phyloP scores from a whole-genome alignment of 2,888 invertebrate species.

The Drosophila multiciliata region DNA sequence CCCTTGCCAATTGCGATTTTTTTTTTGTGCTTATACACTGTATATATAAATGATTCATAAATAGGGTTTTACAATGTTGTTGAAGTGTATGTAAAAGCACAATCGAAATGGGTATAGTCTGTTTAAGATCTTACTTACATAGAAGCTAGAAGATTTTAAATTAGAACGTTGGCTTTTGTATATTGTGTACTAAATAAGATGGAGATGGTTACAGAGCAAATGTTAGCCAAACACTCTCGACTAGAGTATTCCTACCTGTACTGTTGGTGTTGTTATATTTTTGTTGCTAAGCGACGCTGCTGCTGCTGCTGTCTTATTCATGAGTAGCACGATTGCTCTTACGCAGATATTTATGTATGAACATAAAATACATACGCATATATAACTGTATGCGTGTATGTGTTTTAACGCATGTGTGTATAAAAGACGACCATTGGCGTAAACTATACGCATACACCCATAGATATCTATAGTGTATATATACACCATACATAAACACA shows the following conservation, averaged over 20 bases:
- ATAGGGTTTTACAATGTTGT: not conserved
- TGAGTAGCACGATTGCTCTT: conserved; percentile 40
- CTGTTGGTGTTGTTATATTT: conserved; percentile 30
- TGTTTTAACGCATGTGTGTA: not conserved
- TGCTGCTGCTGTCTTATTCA: conserved; percentile 51
- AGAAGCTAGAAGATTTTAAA: not conserved
- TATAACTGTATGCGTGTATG: conserved; percentile 23
- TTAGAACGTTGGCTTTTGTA: not conserved
- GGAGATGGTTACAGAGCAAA: not conserved
- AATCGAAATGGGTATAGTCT: not conserved
- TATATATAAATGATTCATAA: not conserved
- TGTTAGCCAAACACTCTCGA: not conserved
- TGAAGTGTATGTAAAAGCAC: not conserved
- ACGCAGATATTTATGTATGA: conserved; percentile 35
- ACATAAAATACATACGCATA: not conserved
- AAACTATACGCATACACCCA: conserved; percentile 18
- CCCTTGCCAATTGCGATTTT: conserved; percentile 16
- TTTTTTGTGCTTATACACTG: conserved; percentile 10
- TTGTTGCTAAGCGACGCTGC: conserved; percentile 51
- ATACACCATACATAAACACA: not conserved
- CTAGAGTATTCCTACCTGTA: not conserved
- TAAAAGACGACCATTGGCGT: conserved; percentile 27
- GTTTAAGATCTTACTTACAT: not conserved
- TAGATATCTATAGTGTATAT: conserved; percentile 1
- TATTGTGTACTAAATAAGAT: not conserved